A percentile compares a stretch with the other conserved stretches of the same genome.
These are phyloP conservation scores for Aproaerema taeniolella DNA, from an alignment of 2,888 invertebrate genomes.

Conservation along the genomic window DNA sequence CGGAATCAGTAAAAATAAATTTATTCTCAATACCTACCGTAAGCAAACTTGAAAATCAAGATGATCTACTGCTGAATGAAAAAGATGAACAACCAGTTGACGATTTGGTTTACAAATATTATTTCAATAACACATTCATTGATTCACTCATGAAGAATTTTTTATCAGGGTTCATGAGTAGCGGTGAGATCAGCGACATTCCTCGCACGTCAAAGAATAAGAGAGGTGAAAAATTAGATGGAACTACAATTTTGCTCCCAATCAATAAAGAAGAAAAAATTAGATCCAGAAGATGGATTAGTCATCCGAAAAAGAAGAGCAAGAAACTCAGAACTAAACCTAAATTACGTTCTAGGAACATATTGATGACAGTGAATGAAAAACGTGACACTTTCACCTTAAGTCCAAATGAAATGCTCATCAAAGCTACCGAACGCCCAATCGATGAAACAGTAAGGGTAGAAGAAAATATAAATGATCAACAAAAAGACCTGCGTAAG, in stretches of 20 bases:
- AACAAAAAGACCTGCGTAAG: constrained; percentile 7
- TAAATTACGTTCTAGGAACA: too few relatives aligned
- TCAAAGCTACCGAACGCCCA: too few relatives aligned
- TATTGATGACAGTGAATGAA: too few relatives aligned
- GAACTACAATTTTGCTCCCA: constrained; percentile 42
- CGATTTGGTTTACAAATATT: constrained; percentile 65
- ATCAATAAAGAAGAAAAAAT: constrained; percentile 28
- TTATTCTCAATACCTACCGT: constrained; percentile 48
- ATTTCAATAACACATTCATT: constrained; percentile 66
- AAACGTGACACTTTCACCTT: too few relatives aligned
- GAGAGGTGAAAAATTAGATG: constrained; percentile 30
- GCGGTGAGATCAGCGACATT: constrained; percentile 26
- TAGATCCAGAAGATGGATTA: constrained; percentile 42
- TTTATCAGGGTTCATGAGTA: constrained; percentile 33
- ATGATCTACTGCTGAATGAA: constrained; percentile 52
- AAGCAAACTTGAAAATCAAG: constrained; percentile 43
- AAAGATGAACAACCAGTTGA: constrained; percentile 58
- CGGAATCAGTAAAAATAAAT: constrained; percentile 56
- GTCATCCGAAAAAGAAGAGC: constrained; percentile 29
- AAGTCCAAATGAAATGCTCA: not conserved
- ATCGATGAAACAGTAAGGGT: not conserved
- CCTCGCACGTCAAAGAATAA: constrained; percentile 40
- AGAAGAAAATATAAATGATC: too few relatives aligned
- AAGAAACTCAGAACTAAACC: too few relatives aligned
- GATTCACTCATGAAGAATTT: constrained; percentile 58